These are phyloP conservation scores for Xylota sylvarum DNA, from an alignment of 2,888 invertebrate genomes.

Conservation along the genomic window DNA sequence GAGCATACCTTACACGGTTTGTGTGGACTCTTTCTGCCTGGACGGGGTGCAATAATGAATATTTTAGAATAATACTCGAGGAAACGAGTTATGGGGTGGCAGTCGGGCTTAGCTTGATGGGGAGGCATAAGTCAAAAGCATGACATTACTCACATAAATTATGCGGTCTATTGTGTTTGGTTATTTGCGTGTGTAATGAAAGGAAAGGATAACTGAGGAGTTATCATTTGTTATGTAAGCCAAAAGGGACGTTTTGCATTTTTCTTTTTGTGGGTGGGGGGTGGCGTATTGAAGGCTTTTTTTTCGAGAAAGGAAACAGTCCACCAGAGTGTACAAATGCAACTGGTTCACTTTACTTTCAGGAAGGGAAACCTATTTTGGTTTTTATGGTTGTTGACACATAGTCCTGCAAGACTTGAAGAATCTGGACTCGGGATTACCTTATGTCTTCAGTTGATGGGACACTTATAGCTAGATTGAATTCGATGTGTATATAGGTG, in stretches of 20 bases:
- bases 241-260: constrained; percentile 28
- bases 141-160: constrained; percentile 60
- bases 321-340: too few relatives aligned
- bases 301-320: too few relatives aligned
- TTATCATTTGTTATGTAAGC: constrained; percentile 48
- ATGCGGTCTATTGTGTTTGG: constrained; percentile 50
- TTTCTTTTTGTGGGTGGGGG: constrained; percentile 1
- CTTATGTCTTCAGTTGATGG: too few relatives aligned
- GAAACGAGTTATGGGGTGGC: constrained; percentile 32
- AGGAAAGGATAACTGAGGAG: constrained; percentile 47
- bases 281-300: too few relatives aligned
- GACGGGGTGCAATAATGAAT: constrained; percentile 61
- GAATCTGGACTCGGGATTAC: too few relatives aligned
- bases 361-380: too few relatives aligned
- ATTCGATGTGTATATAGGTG: too few relatives aligned
- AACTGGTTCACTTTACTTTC: too few relatives aligned
- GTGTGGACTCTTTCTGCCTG: constrained; percentile 6
- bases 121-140: constrained; percentile 55
- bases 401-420: too few relatives aligned
- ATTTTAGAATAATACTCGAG: constrained; percentile 15
- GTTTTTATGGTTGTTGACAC: too few relatives aligned
- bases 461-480: too few relatives aligned
- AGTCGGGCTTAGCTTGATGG: background rate
- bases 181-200: constrained; percentile 42
- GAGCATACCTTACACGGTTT: constrained; percentile 5